These are phyloP conservation scores for Actinia equina DNA, from an alignment of 64 coral and sea anemone species.

Conservation along the genomic window DNA sequence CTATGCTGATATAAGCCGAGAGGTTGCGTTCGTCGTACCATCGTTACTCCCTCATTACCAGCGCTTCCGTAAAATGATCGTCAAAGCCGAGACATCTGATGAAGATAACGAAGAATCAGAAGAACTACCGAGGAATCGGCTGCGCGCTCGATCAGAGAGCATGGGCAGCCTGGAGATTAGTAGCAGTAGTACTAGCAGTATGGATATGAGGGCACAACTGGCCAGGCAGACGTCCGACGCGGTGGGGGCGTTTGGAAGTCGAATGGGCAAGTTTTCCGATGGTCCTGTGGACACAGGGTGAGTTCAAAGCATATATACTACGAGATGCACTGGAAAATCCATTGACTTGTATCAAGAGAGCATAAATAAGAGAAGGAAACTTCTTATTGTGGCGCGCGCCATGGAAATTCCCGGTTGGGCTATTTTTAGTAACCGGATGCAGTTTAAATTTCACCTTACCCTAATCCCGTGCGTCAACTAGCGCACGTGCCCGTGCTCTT, in stretches of 20 bases:
- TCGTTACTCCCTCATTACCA: constrained; percentile 73
- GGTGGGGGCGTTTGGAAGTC: constrained; percentile 2
- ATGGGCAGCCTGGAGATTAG: constrained; percentile 62
- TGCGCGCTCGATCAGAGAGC: constrained; percentile 66
- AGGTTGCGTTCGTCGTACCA: constrained; percentile 89
- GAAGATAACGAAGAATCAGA: constrained; percentile 41
- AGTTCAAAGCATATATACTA: background rate
- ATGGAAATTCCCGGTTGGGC: too few species aligned
- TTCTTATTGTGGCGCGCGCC: too few species aligned
- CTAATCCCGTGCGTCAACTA: too few species aligned
- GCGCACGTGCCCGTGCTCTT: too few species aligned
- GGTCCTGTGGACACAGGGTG: background rate
- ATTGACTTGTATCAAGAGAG: too few species aligned
- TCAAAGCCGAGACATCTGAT: constrained; percentile 30
- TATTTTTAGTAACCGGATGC: too few species aligned
- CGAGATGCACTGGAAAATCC: too few species aligned
- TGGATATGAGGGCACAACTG: constrained; percentile 25
- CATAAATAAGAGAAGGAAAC: too few species aligned
- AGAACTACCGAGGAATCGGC: background rate
- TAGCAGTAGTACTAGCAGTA: constrained; percentile 52
- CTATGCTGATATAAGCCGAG: constrained; percentile 79
- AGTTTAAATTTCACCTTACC: too few species aligned
- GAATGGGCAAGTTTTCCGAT: constrained; percentile 1
- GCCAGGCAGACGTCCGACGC: constrained; percentile 42
- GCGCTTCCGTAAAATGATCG: constrained; percentile 46